Conservation (phyloP, 2,888 invertebrate species). For the Scaptomyza parva region DNA sequence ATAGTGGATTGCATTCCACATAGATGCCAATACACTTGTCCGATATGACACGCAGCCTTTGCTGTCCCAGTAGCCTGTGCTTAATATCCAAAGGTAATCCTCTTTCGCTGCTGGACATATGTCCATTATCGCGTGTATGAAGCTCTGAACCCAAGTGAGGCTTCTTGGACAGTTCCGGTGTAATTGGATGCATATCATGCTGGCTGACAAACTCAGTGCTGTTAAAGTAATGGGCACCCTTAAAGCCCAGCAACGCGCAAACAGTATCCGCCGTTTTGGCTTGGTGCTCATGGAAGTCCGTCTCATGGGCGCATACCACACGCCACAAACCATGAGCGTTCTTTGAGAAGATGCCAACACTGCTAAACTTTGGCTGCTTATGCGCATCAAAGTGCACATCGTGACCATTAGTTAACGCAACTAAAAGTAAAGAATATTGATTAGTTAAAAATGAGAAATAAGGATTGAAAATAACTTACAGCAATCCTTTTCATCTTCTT, state of each 20-base stretch:
- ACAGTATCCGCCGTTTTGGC: constrained; percentile 86
- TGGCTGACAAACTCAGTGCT: constrained; percentile 61
- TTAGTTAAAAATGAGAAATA: fast-evolving
- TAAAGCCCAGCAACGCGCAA: constrained; percentile 89
- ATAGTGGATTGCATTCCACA: constrained; percentile 79
- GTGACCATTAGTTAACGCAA: constrained; percentile 88
- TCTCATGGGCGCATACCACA: constrained; percentile 87
- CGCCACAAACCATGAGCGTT: constrained; percentile 88
- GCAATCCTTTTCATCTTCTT: constrained; percentile 92
- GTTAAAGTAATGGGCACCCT: constrained; percentile 80
- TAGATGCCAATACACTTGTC: constrained; percentile 79
- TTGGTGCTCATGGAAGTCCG: constrained; percentile 63
- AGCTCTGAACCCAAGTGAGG: constrained; percentile 42
- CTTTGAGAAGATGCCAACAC: constrained; percentile 88
- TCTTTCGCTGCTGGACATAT: constrained; percentile 56
- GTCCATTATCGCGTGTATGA: constrained; percentile 63
- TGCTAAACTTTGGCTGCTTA: constrained; percentile 87
- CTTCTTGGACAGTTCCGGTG: constrained; percentile 66
- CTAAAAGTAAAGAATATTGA: constrained; percentile 83
- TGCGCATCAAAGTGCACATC: constrained; percentile 87
- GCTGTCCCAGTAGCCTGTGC: constrained; percentile 31
- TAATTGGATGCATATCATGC: constrained; percentile 65
- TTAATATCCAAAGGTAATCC: constrained; percentile 9
- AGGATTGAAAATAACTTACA: constrained; percentile 86
- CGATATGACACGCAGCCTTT: constrained; percentile 54